Conservation (phyloP, 2,113 vertebrate genomes). For the Hippocampus mohnikei region DNA sequence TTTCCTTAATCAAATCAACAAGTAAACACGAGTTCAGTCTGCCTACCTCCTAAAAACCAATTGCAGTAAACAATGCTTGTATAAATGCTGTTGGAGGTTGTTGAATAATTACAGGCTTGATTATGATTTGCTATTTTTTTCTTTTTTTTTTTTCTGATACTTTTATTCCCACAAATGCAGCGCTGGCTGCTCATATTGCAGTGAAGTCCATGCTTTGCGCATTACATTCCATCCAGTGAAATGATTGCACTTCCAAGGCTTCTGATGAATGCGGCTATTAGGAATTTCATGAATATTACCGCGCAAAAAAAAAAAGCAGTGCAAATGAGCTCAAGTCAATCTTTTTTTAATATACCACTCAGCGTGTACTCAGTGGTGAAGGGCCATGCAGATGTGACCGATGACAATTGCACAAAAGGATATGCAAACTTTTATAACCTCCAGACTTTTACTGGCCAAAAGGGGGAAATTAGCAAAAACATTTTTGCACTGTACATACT, state of each 20-base stretch:
- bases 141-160: no score
- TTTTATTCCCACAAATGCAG: not conserved
- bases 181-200: not conserved
- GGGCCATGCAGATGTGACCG: slow-evolving; percentile 49
- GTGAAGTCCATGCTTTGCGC: not conserved
- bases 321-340: slow-evolving; percentile 66
- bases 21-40: not conserved
- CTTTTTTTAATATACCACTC: slow-evolving; percentile 60
- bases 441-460: not conserved
- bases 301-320: slow-evolving; percentile 10
- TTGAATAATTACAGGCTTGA: no score
- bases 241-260: slow-evolving; percentile 8
- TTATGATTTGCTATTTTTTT: no score
- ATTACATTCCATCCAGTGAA: not conserved
- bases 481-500: not conserved
- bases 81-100: no score
- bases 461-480: not conserved
- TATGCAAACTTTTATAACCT: not conserved
- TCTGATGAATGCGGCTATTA: slow-evolving; percentile 18
- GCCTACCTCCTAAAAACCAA: not conserved
- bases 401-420: not conserved
- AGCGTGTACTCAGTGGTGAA: slow-evolving; percentile 52
- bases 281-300: slow-evolving; percentile 34
- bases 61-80: not conserved
- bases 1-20: not conserved